Conservation (phyloP, 2,113 vertebrate species). For the Protobothrops flavoviridis region DNA sequence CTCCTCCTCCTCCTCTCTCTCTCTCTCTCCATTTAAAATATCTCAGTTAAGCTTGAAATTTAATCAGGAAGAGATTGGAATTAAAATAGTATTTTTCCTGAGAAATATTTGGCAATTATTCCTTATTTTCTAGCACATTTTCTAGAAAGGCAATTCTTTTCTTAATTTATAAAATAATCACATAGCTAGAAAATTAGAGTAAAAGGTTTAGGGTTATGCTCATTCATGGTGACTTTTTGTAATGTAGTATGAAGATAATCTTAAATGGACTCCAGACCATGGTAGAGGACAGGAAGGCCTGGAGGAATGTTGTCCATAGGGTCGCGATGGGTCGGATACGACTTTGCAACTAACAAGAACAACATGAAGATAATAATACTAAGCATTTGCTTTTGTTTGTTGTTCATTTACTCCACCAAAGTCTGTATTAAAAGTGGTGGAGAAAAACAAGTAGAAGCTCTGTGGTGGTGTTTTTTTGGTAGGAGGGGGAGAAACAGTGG, state of each 20-base stretch:
- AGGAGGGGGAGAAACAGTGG: background rate
- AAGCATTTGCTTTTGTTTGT: background rate
- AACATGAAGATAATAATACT: background rate
- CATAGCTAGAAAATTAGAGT: background rate
- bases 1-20: no score
- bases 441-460: background rate
- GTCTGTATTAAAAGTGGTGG: background rate
- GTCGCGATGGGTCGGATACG: no score
- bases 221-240: background rate
- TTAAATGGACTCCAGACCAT: no score
- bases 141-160: background rate
- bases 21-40: background rate
- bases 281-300: no score
- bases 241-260: background rate
- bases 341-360: no score
- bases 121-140: background rate
- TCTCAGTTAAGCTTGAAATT: background rate
- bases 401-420: background rate
- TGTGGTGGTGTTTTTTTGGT: background rate
- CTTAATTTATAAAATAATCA: background rate
- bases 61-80: background rate
- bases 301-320: no score
- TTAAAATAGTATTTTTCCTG: background rate
- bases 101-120: background rate
- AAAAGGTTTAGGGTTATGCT: background rate